These are phyloP conservation scores for Cheumatopsyche charites DNA, from an alignment of 1,140 invertebrate species.

Conservation along the genomic window DNA sequence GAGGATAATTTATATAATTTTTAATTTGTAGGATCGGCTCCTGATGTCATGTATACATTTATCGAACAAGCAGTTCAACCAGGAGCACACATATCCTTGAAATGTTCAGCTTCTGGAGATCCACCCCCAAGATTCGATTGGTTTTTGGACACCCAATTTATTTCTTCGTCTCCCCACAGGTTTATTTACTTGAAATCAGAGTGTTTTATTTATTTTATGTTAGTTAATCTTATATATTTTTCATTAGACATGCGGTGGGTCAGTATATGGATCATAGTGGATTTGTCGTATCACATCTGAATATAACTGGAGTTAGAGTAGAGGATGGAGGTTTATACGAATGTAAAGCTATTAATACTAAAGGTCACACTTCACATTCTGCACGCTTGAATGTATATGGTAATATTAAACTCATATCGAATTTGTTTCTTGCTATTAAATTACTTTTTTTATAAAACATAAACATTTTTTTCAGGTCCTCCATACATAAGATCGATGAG, in stretches of 20 bases:
- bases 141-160: slow-evolving; percentile 53
- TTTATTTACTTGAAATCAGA: slow-evolving; percentile 6
- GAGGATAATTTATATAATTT: slow-evolving; percentile 2
- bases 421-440: too few species aligned
- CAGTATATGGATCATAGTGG: slow-evolving; percentile 74
- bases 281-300: slow-evolving; percentile 80
- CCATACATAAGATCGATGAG: slow-evolving; percentile 83
- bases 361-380: slow-evolving; percentile 74
- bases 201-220: background rate
- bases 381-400: slow-evolving; percentile 85
- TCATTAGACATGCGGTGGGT: slow-evolving; percentile 63
- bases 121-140: slow-evolving; percentile 72
- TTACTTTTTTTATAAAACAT: background rate
- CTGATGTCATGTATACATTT: slow-evolving; percentile 81
- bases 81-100: slow-evolving; percentile 78
- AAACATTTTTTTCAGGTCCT: slow-evolving; percentile 67
- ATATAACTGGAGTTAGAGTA: slow-evolving; percentile 76
- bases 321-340: slow-evolving; percentile 83
- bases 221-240: slow-evolving; percentile 30
- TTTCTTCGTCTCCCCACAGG: slow-evolving; percentile 39
- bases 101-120: slow-evolving; percentile 86
- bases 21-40: slow-evolving; percentile 66
- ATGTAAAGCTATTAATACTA: slow-evolving; percentile 76
- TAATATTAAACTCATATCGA: slow-evolving; percentile 60
- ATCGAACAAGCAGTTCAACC: slow-evolving; percentile 83